Conservation (phyloP, 2,797 vertebrate genomes). For the Danio aesculapii region DNA sequence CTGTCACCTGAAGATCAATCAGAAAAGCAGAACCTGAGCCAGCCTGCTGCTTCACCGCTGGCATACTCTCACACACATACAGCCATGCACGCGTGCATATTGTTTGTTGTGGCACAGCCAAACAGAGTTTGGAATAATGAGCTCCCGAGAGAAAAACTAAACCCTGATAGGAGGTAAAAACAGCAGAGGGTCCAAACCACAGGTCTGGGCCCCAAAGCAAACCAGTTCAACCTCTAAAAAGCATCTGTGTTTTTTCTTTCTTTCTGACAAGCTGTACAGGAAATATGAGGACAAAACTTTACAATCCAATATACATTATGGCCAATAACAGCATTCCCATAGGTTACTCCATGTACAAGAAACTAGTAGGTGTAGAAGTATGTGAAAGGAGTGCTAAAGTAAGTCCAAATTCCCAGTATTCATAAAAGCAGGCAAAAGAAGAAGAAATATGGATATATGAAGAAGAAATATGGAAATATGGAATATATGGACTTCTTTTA, state of each 20-base stretch:
- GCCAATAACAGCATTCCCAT: neutral
- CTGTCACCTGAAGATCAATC: slow-evolving; percentile 80
- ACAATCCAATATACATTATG: slow-evolving; percentile 1
- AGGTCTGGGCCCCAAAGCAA: slow-evolving; percentile 50
- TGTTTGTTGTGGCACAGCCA: slow-evolving; percentile 59
- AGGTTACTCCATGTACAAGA: neutral
- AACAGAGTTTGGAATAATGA: slow-evolving; percentile 70
- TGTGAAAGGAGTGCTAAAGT: no score
- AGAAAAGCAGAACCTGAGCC: slow-evolving; percentile 62
- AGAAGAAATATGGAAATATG: no score
- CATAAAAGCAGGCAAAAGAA: no score
- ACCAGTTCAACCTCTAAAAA: neutral
- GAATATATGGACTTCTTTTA: no score
- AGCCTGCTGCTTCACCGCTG: slow-evolving; percentile 56
- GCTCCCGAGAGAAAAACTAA: slow-evolving; percentile 63
- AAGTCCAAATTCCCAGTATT: no score
- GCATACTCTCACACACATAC: slow-evolving; percentile 14
- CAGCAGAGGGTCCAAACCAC: slow-evolving; percentile 26
- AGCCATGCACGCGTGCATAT: slow-evolving; percentile 32
- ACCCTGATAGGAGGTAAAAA: slow-evolving; percentile 55
- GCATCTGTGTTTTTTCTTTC: neutral
- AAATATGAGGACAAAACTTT: neutral
- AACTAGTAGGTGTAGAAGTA: neutral
- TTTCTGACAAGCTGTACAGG: neutral
- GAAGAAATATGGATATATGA: no score